Evolutionary conservation across 2,797 vertebrate genomes (phyloP).

Genomic region (Pseudochirops corinnae): DNA sequence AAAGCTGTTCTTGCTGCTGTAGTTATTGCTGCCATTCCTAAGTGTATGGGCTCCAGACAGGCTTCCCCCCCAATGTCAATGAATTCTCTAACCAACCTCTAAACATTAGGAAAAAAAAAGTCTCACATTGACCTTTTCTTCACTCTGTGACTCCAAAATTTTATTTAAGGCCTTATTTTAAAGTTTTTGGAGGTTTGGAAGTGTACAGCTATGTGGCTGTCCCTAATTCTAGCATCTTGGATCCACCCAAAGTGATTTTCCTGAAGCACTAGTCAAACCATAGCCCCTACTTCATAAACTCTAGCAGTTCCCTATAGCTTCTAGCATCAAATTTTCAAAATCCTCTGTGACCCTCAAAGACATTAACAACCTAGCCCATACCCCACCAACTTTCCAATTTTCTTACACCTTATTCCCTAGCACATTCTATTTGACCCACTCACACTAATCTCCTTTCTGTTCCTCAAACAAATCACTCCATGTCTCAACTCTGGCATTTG

Average conservation of each 20-base stretch:
- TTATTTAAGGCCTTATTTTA: background rate
- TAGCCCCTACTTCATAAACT: background rate
- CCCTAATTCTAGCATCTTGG: background rate
- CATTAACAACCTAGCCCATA: background rate
- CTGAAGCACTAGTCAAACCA: background rate
- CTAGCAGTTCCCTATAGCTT: background rate
- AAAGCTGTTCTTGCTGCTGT: background rate
- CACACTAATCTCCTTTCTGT: background rate
- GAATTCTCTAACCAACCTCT: background rate
- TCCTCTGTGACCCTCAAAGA: background rate
- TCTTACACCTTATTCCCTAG: background rate
- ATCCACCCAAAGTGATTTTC: background rate
- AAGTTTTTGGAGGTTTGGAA: background rate
- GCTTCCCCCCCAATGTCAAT: background rate
- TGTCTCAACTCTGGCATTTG: background rate
- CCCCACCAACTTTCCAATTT: background rate
- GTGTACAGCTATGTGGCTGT: background rate
- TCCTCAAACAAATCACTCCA: background rate
- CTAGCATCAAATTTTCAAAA: background rate
- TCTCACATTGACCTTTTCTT: background rate
- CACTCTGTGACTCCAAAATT: background rate
- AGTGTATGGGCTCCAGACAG: background rate
- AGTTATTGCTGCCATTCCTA: background rate
- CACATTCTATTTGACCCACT: background rate
- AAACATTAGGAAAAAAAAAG: background rate